A percentile compares a stretch with the other conserved stretches of the same genome.
These are phyloP conservation scores for Lagopus leucura DNA, from an alignment of 2,113 vertebrate species.

Conservation along the genomic window DNA sequence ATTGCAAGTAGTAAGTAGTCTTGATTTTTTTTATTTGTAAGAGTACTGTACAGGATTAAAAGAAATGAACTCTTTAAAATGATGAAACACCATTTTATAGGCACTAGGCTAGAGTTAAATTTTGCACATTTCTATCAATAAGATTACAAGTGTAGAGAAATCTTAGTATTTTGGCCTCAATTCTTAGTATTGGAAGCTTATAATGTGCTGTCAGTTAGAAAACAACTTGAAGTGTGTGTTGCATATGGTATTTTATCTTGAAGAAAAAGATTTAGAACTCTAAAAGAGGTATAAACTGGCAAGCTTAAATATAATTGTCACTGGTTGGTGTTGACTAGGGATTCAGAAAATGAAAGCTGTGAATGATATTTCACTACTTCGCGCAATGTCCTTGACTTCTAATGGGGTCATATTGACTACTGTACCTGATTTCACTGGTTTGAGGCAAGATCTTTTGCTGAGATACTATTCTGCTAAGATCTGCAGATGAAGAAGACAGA, in stretches of 20 bases:
- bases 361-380: not conserved
- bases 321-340: not conserved
- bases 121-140: not conserved
- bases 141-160: not conserved
- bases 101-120: not conserved
- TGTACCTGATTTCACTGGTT: not conserved
- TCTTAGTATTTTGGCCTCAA: not conserved
- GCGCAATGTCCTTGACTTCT: not conserved
- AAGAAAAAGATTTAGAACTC: not conserved
- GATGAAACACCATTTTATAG: not conserved
- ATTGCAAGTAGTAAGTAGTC: not conserved
- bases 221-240: not conserved
- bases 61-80: not conserved
- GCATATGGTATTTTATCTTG: not conserved
- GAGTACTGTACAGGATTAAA: not conserved
- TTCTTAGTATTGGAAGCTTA: not conserved
- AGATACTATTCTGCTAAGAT: not conserved
- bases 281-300: not conserved
- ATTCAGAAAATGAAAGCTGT: not conserved
- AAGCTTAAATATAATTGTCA: not conserved
- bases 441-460: not conserved
- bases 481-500: not conserved
- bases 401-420: not conserved
- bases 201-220: not conserved
- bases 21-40: not conserved